Base-by-base conservation (phyloP, 1,140 invertebrate species). In the Leptonema lineaticorne region DNA sequence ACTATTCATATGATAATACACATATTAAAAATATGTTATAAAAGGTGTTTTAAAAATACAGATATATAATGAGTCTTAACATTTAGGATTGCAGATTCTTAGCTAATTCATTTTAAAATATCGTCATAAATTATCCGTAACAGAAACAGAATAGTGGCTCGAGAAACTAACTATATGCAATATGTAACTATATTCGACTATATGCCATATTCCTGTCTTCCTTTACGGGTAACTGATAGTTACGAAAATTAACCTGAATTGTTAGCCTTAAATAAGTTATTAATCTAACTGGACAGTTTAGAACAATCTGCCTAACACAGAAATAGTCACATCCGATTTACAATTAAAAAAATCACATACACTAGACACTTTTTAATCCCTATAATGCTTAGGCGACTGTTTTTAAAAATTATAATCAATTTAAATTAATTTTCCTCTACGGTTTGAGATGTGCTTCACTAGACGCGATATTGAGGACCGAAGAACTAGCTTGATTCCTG, bases 291-390 rank as follows among this genome's bases (percentile, higher is more conserved):
- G 70, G 67, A 72, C 70, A 72, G 60, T 20, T 65, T 68, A 48
- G 9, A 18, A 46, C 64, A 57, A n/a, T 69, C 68, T 69, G 62
- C 59, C 71, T 72, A 67, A 63, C 68, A 69, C 71, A 72, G 68
- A 63, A 63, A 64, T 66, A 29, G 29, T 50, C 46, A 64, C 50
- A 59, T 59, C 28, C 18, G 27, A 33, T 33, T n/a, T 28, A 33
- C 24, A 59, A 30, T 26, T 26, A 30, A 33, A 16, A 59, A 26
- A 18, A n/a, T 59, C 57, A 59, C 57, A 59, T 33, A 59, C 57
- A 37, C 50, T 59, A 59, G 1, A 37, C 57, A 69, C 63, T 66
- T 63, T 26, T 26, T 22, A 45, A 62, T 66, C 67, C 70, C 70
- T 72, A 72, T 41, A 56, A 41, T 58, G 56, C 28, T 66, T 24